These are phyloP conservation scores for Plebejus anna DNA, from an alignment of 2,888 invertebrate species.

Conservation along the genomic window DNA sequence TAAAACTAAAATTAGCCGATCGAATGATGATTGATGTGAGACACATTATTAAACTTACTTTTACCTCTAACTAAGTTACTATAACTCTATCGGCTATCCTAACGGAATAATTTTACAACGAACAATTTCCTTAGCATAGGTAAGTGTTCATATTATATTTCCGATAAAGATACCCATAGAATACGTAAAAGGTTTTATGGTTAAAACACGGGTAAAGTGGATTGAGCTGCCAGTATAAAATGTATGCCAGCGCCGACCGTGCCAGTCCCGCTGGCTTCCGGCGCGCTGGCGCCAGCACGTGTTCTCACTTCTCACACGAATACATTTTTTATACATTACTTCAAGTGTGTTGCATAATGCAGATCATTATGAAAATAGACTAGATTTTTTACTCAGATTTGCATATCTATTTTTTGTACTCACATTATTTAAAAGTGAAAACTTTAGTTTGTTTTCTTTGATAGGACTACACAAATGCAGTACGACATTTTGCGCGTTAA, in stretches of 20 bases:
- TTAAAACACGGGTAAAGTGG: slow-evolving; percentile 16
- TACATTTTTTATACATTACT: slow-evolving; percentile 41
- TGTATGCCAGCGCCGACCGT: slow-evolving; percentile 41
- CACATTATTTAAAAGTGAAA: too few species aligned
- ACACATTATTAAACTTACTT: neutral
- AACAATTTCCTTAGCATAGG: neutral
- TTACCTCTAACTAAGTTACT: neutral
- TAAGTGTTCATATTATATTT: neutral
- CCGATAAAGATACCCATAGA: neutral
- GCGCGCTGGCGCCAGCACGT: slow-evolving; percentile 49
- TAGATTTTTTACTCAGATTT: neutral
- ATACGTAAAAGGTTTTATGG: slow-evolving; percentile 10
- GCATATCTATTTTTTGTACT: neutral
- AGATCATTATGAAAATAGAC: too few species aligned
- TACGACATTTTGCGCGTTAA: too few species aligned
- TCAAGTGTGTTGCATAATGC: too few species aligned
- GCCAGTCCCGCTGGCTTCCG: slow-evolving; percentile 52
- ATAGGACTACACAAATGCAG: too few species aligned
- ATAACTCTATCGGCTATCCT: neutral
- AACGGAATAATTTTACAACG: neutral
- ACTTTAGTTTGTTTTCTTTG: too few species aligned
- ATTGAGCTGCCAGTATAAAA: slow-evolving; percentile 32
- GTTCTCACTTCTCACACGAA: slow-evolving; percentile 47
- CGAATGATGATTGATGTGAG: neutral
- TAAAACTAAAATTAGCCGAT: too few species aligned